Conservation (phyloP, 2,888 invertebrate genomes). For the Archaeoteleia sp. region DNA sequence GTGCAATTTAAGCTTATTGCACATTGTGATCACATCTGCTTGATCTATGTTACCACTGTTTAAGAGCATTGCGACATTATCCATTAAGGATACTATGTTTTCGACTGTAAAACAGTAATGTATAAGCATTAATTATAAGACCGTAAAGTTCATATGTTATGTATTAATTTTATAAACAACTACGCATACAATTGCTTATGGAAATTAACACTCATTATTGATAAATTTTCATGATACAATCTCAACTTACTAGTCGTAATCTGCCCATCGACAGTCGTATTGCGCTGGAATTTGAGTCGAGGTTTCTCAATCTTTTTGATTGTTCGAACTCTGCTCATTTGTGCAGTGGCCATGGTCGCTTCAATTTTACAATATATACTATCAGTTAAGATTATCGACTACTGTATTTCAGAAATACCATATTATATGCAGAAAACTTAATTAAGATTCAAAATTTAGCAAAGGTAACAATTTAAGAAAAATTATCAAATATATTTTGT, state of each 20-base stretch:
- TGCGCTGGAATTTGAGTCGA: constrained; percentile 78
- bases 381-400: constrained; percentile 8
- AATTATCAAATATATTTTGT: too few species aligned
- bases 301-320: constrained; percentile 86
- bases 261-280: constrained; percentile 71
- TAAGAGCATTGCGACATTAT: constrained; percentile 86
- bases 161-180: too few species aligned
- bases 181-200: too few species aligned
- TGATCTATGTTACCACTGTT: constrained; percentile 85
- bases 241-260: constrained; percentile 70
- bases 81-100: constrained; percentile 87
- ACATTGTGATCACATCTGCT: constrained; percentile 85
- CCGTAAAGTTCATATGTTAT: too few species aligned
- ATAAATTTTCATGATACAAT: too few species aligned
- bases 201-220: too few species aligned
- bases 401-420: not conserved
- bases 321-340: constrained; percentile 75
- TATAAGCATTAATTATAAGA: too few species aligned
- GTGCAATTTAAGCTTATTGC: constrained; percentile 85
- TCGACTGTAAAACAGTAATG: constrained; percentile 76
- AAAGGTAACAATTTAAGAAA: too few species aligned
- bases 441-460: too few species aligned
- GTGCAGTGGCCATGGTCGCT: constrained; percentile 68
- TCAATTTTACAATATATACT: too few species aligned
- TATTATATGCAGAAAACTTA: not conserved